Conservation (phyloP, 2,113 vertebrate genomes). For the Mus pahari region DNA sequence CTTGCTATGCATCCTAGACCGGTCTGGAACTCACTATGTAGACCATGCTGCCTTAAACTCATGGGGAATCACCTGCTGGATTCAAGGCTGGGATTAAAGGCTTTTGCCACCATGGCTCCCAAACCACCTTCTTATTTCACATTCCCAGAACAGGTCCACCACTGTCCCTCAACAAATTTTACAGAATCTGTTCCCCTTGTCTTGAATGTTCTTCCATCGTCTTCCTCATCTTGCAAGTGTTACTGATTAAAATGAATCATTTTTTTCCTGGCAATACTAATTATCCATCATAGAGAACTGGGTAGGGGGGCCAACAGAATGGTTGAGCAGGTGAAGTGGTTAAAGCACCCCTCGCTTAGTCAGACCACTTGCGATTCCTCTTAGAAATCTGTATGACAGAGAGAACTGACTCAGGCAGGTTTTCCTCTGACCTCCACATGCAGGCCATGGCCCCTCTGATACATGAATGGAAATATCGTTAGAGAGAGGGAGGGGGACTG, state of each 20-base stretch:
- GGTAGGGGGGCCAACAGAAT: not conserved
- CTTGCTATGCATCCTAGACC: not conserved
- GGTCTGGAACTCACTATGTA: not conserved
- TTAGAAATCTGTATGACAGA: too few species aligned
- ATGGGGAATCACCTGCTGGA: not conserved
- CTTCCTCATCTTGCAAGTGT: slow-evolving; percentile 26
- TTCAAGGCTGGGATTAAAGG: not conserved
- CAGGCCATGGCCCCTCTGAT: not conserved
- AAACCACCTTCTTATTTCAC: not conserved
- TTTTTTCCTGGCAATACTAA: slow-evolving; percentile 8
- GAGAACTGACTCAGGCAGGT: not conserved
- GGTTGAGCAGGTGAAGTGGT: not conserved
- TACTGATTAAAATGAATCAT: slow-evolving; percentile 9
- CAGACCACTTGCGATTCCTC: not conserved
- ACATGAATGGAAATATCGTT: not conserved
- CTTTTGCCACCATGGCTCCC: not conserved
- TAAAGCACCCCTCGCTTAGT: not conserved
- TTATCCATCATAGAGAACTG: not conserved
- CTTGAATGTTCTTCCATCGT: not conserved
- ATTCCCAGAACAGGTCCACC: not conserved
- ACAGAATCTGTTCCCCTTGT: not conserved
- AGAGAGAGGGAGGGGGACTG: not conserved
- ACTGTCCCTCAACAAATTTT: not conserved
- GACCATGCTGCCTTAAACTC: not conserved
- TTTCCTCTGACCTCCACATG: not conserved